Conservation (phyloP, 2,113 vertebrate genomes). For the Polyodon spathula region DNA sequence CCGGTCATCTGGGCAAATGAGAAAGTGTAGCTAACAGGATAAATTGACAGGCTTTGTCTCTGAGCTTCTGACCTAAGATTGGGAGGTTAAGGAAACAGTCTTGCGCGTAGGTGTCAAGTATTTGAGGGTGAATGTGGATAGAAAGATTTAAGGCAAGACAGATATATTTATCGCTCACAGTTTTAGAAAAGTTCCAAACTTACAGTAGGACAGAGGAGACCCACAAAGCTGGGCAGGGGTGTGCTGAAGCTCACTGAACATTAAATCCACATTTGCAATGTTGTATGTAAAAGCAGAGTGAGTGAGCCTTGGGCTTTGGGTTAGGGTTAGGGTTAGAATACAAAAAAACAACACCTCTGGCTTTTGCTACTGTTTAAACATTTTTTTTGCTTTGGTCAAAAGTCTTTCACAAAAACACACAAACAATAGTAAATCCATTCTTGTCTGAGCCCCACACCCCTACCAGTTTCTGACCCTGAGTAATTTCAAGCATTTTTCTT, state of each 20-base stretch:
- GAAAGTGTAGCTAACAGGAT: slow-evolving; percentile 19
- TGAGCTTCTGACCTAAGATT: slow-evolving; percentile 7
- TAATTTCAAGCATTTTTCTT: too few species aligned
- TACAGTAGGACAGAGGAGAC: neutral
- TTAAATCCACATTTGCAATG: neutral
- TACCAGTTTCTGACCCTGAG: too few species aligned
- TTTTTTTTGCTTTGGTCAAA: too few species aligned
- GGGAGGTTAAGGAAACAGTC: slow-evolving; percentile 1
- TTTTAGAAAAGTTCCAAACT: slow-evolving; percentile 3
- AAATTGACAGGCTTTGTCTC: slow-evolving; percentile 10
- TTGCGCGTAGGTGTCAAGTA: slow-evolving; percentile 15
- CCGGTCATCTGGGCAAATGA: slow-evolving; percentile 3
- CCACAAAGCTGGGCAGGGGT: slow-evolving; percentile 12
- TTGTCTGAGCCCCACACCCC: too few species aligned
- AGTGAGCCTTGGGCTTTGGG: too few species aligned
- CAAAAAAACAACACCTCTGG: too few species aligned
- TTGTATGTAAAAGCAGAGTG: too few species aligned
- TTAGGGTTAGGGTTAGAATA: too few species aligned
- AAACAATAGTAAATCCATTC: too few species aligned
- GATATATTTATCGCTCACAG: slow-evolving; percentile 14
- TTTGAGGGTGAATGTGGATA: slow-evolving; percentile 12
- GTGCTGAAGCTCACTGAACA: slow-evolving; percentile 5
- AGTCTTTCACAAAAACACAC: too few species aligned
- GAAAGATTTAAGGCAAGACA: slow-evolving; percentile 16
- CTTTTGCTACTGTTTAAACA: too few species aligned